Conservation (phyloP, 2,797 vertebrate species). For the Alosa sapidissima region DNA sequence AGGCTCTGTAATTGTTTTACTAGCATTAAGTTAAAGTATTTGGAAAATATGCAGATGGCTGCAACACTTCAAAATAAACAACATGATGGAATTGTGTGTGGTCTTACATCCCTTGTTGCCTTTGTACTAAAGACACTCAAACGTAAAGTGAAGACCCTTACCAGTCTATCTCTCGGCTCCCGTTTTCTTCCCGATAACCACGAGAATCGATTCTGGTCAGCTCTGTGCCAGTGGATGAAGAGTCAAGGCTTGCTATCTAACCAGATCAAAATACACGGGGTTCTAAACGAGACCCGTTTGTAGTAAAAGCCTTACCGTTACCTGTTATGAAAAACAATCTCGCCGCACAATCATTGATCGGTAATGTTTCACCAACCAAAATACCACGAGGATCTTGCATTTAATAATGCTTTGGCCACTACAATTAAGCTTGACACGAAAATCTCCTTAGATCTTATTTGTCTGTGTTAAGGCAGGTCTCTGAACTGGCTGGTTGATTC, state of each 20-base stretch:
- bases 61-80: not conserved
- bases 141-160: conserved; percentile 30
- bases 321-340: not conserved
- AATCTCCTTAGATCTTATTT: not conserved
- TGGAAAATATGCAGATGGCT: not conserved
- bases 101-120: not conserved
- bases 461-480: not conserved
- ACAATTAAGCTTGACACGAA: not conserved
- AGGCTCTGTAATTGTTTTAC: not conserved
- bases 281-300: not conserved
- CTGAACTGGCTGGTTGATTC: conserved; percentile 16
- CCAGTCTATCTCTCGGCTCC: conserved; percentile 28
- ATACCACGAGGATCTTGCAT: not conserved
- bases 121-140: not conserved
- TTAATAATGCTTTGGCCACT: not conserved
- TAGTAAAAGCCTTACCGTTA: conserved; percentile 10
- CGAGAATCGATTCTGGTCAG: not conserved
- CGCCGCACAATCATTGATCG: not conserved
- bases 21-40: not conserved
- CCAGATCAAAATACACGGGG: not conserved
- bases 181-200: conserved; percentile 7
- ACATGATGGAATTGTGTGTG: not conserved
- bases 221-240: not conserved
- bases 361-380: conserved; percentile 5
- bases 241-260: not conserved